Conservation (phyloP, 2,113 vertebrate genomes). For the Pelmatolapia mariae region DNA sequence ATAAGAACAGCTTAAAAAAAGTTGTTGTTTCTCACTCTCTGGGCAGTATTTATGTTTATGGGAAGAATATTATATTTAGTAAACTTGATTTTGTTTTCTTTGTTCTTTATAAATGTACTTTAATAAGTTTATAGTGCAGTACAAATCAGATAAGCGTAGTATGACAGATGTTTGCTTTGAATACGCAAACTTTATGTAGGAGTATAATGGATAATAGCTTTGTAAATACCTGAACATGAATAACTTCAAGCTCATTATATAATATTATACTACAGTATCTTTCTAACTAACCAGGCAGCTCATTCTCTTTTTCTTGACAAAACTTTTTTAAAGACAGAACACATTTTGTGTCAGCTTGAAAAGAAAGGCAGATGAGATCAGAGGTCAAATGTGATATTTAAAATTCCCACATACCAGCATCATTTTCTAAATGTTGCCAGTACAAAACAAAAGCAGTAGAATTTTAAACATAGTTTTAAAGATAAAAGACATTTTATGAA, state of each 20-base stretch:
- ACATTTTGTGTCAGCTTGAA: not conserved
- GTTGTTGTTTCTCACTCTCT: not conserved
- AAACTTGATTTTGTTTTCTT: not conserved
- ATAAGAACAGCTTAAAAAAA: not conserved
- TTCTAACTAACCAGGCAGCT: not conserved
- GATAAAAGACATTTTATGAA: not conserved
- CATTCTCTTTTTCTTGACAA: fast-evolving
- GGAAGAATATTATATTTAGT: not conserved
- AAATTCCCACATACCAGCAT: not conserved
- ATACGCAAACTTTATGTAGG: not conserved
- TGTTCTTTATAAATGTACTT: not conserved
- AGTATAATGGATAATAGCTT: not conserved
- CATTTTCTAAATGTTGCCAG: not conserved
- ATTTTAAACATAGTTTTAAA: not conserved
- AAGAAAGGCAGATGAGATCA: not conserved
- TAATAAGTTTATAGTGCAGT: not conserved
- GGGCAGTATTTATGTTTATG: not conserved
- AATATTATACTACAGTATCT: not conserved
- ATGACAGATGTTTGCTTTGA: not conserved
- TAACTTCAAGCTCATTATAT: not conserved
- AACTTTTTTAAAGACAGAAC: not conserved
- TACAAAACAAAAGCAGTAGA: not conserved
- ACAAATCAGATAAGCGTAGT: not conserved
- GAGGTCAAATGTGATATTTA: not conserved
- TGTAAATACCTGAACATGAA: not conserved